Evolutionary conservation across 2,113 vertebrate species (phyloP).

Genomic region (Scophthalmus maximus): DNA sequence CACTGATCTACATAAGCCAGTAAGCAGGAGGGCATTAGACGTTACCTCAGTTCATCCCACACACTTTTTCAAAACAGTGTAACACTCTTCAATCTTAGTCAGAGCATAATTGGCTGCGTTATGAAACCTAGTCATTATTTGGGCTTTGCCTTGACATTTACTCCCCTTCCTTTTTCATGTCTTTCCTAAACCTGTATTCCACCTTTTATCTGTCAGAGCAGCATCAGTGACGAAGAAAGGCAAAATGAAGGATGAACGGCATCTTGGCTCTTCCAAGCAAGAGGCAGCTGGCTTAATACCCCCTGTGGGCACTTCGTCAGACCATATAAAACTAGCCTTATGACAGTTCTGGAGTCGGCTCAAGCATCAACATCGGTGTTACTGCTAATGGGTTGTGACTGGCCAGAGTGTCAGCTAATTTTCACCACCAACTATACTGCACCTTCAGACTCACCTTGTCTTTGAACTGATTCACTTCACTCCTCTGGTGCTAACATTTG

Average conservation of each 20-base stretch:
- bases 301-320: slow-evolving; percentile 19
- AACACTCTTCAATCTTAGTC: slow-evolving; percentile 28
- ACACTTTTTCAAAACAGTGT: slow-evolving; percentile 22
- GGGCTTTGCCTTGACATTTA: background rate
- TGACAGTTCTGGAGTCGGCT: slow-evolving; percentile 42
- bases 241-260: slow-evolving; percentile 13
- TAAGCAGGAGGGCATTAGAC: slow-evolving; percentile 40
- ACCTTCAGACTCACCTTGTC: slow-evolving; percentile 18
- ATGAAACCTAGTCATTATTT: slow-evolving; percentile 31
- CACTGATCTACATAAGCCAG: slow-evolving; percentile 71
- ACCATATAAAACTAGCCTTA: slow-evolving; percentile 38
- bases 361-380: slow-evolving; percentile 32
- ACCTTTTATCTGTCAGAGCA: slow-evolving; percentile 10
- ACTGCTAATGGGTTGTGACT: slow-evolving; percentile 42
- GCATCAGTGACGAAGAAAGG: slow-evolving; percentile 17
- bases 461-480: slow-evolving; percentile 12
- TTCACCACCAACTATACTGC: slow-evolving; percentile 32
- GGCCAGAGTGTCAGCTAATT: slow-evolving; percentile 33
- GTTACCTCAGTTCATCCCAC: slow-evolving; percentile 48
- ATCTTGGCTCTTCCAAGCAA: slow-evolving; percentile 11
- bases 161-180: slow-evolving; percentile 5
- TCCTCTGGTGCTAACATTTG: background rate
- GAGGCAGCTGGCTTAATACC: slow-evolving; percentile 35
- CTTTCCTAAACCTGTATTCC: background rate
- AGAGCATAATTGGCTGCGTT: slow-evolving; percentile 20